Evolutionary conservation across 2,797 vertebrate genomes (phyloP).

Genomic region (Eulemur albifrons): DNA sequence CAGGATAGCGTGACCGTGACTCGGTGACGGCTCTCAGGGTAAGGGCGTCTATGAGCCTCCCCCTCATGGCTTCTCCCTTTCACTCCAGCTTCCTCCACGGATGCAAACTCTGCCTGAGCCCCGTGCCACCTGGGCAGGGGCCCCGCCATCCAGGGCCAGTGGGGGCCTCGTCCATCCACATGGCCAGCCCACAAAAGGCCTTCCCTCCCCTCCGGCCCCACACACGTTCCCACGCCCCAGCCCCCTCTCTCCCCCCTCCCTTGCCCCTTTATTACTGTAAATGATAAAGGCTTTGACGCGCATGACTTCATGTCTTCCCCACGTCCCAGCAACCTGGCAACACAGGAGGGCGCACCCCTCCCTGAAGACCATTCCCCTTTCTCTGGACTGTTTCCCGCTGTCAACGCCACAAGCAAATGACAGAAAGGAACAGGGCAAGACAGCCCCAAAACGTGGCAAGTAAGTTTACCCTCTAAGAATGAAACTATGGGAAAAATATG

Average conservation of each 20-base stretch:
- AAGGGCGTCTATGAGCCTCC: not conserved
- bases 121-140: not conserved
- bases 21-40: not conserved
- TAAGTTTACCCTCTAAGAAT: not conserved
- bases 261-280: not conserved
- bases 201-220: not conserved
- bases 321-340: not conserved
- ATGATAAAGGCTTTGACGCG: not conserved
- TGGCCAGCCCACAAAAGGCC: not conserved
- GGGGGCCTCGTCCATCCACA: not conserved
- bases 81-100: not conserved
- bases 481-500: not conserved
- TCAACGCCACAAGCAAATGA: not conserved
- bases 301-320: not conserved
- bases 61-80: not conserved
- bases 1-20: rapidly evolving
- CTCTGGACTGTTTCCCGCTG: not conserved
- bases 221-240: not conserved
- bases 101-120: not conserved
- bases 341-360: not conserved
- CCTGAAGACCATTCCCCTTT: not conserved
- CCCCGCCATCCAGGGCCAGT: not conserved
- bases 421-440: not conserved
- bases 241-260: not conserved
- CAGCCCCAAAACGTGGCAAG: not conserved